A percentile compares a stretch with the other conserved stretches of the same genome.
phyloP scores from a whole-genome alignment of 2,113 vertebrate species.

The Haliaeetus leucogaster region DNA sequence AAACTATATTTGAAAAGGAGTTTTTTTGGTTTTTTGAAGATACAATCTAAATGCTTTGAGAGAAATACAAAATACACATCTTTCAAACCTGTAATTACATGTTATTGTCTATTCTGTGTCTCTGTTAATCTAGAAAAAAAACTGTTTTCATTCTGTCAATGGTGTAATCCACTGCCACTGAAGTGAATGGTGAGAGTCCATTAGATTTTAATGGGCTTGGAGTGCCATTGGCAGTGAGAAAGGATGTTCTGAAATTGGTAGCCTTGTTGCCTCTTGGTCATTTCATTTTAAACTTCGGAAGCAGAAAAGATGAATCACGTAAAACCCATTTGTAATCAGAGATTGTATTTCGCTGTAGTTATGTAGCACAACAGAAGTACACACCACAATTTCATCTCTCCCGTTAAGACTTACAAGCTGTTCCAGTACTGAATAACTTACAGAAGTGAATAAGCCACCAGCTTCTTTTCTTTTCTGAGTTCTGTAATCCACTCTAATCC shows the following conservation, averaged over 20 bases:
- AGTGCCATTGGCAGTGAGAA: neutral
- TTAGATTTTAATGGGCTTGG: neutral
- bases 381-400: neutral
- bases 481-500: neutral
- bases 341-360: conserved; percentile 24
- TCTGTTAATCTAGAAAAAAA: conserved; percentile 33
- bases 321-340: conserved; percentile 29
- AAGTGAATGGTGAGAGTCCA: neutral
- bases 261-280: conserved; percentile 29
- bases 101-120: neutral
- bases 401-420: neutral
- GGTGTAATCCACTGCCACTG: neutral
- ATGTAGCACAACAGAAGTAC: conserved; percentile 10
- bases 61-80: neutral
- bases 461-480: neutral
- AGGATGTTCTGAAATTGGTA: conserved; percentile 19
- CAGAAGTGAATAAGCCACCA: neutral
- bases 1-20: neutral
- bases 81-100: neutral
- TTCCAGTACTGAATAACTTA: neutral
- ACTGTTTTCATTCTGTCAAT: neutral
- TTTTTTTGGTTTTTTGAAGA: neutral
- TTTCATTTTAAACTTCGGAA: conserved; percentile 53
- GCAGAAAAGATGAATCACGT: conserved; percentile 33
- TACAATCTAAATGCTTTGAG: neutral